Base-by-base conservation (phyloP, 2,113 vertebrate genomes). In the Gallinago undulata region DNA sequence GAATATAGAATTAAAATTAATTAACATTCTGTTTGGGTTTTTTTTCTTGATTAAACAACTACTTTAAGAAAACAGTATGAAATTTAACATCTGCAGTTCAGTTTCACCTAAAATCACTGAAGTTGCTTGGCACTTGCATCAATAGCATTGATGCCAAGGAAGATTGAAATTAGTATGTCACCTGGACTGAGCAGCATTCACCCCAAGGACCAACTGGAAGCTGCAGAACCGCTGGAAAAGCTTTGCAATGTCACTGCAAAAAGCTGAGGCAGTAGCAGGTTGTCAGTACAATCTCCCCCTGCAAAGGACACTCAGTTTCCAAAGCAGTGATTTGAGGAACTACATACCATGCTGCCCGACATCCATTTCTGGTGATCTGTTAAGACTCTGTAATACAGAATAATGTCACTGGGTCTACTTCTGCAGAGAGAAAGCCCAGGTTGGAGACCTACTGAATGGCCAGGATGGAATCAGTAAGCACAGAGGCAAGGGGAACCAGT, bases 261-360 rank as follows among this genome's bases (percentile, higher is more conserved):
- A 93, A 57, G 8, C 35, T 2, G 18, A 70, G n/a, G 47, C 56
- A 79, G 47, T 16, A 43, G 23, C 19, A 57, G 60, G n/a, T 51
- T 70, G 56, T 14, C 47, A 72, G 51, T 2, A 19, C 19, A 67
- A 57, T 11, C 21, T 35, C 11, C 41, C 17, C 33, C 50, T 62
- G 37, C 19, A 86, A 48, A 60, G 11, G 25, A 37, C 4, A 24
- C 5, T 28, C 1, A 37, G 27, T 77, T 41, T 77, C 51, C 62
- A 70, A 37, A 62, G 10, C 25, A 72, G 18, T 2, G 3, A 19
- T 53, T 53, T 0, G 0, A 89, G 41, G 41, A 83, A 53, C 30
- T 43, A 37, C 35, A 62, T 25, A 45, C 41, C 57, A 63, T 27
- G 2, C 7, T 37, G 24, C 37, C n/a, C 4, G 4, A 59, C 48